phyloP scores from a whole-genome alignment of 1,140 invertebrate species.

The Arion vulgaris region DNA sequence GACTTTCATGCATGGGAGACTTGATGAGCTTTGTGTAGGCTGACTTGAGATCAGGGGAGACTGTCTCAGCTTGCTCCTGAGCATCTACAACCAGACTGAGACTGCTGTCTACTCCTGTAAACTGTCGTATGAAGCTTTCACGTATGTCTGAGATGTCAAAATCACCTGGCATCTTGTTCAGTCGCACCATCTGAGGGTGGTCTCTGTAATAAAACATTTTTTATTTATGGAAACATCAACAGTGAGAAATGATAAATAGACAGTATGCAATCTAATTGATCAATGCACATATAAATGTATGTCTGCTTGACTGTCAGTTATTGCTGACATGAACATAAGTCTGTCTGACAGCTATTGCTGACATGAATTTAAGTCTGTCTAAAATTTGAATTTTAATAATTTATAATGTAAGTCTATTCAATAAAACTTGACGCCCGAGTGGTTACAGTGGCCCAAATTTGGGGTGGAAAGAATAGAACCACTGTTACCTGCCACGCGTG shows the following conservation, averaged over 20 bases:
- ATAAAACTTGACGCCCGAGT: no score
- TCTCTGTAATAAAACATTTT: constrained; percentile 75
- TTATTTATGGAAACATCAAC: not conserved
- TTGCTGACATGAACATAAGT: no score
- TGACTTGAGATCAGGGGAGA: constrained; percentile 51
- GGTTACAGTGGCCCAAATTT: no score
- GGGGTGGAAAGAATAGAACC: no score
- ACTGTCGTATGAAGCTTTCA: constrained; percentile 99
- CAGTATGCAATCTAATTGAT: no score
- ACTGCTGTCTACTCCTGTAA: constrained; percentile 71
- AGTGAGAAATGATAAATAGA: not conserved
- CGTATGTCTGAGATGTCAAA: constrained; percentile 96
- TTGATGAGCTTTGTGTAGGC: constrained; percentile 57
- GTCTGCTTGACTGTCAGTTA: no score
- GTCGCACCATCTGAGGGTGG: constrained; percentile 96
- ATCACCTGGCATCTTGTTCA: constrained; percentile 95
- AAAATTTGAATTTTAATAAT: no score
- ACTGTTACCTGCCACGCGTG: no score
- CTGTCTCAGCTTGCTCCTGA: constrained; percentile 51
- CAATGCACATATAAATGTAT: no score
- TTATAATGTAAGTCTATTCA: no score
- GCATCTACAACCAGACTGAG: constrained; percentile 64
- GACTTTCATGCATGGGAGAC: constrained; percentile 47
- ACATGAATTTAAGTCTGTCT: no score
- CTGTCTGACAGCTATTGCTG: no score